phyloP scores from a whole-genome alignment of 2,888 invertebrate genomes.

The Helicoverpa assulta region DNA sequence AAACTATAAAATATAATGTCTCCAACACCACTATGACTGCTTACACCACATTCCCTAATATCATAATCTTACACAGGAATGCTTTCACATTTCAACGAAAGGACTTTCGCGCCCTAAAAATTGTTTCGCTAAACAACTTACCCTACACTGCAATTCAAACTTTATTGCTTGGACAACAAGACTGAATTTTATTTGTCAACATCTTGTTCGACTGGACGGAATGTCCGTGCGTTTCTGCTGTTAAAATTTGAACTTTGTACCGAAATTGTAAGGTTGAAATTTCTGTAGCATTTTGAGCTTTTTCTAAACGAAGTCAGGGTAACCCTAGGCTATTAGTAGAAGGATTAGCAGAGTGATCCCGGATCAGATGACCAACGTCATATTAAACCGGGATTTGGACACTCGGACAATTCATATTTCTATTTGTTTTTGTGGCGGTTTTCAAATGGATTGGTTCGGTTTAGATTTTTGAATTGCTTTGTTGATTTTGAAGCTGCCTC shows the following conservation, averaged over 20 bases:
- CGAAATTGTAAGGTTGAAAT: conserved; percentile 41
- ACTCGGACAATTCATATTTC: conserved; percentile 83
- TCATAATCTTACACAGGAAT: conserved; percentile 89
- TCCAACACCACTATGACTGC: conserved; percentile 70
- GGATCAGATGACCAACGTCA: conserved; percentile 88
- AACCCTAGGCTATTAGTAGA: conserved; percentile 84
- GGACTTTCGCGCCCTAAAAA: conserved; percentile 79
- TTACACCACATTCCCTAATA: conserved; percentile 82
- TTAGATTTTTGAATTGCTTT: conserved; percentile 44
- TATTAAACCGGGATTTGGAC: conserved; percentile 87
- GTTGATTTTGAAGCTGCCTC: conserved; percentile 22
- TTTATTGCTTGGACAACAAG: conserved; percentile 37
- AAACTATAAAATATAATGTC: conserved; percentile 74
- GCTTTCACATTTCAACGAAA: conserved; percentile 85
- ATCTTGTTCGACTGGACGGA: conserved; percentile 25
- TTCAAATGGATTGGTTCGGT: conserved; percentile 56
- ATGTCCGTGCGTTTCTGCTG: conserved; percentile 32
- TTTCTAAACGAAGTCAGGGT: conserved; percentile 67
- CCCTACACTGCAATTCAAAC: conserved; percentile 59
- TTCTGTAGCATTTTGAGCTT: conserved; percentile 30
- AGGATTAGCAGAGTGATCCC: conserved; percentile 86
- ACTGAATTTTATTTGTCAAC: conserved; percentile 19
- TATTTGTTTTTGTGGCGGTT: conserved; percentile 72
- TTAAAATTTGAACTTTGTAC: conserved; percentile 24
- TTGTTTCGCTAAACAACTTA: conserved; percentile 69